Evolutionary conservation across 2,797 vertebrate genomes (phyloP).

Genomic region (Pitangus sulphuratus): DNA sequence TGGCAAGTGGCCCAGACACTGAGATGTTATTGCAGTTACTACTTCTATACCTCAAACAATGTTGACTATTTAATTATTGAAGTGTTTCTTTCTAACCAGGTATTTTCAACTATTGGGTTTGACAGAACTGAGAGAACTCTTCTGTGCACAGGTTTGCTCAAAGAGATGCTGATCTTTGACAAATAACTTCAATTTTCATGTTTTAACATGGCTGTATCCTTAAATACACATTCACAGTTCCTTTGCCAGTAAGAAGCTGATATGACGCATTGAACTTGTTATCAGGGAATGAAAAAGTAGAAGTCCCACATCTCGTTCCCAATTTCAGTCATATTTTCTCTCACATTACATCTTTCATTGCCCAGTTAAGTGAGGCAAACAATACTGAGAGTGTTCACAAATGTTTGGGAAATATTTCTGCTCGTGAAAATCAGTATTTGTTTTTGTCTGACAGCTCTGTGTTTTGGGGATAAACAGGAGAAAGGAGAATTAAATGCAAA

Average conservation of each 20-base stretch:
- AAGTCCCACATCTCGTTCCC: neutral
- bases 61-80: constrained; percentile 9
- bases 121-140: neutral
- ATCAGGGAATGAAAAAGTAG: neutral
- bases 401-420: neutral
- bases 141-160: neutral
- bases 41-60: neutral
- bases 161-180: neutral
- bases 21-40: neutral
- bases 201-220: neutral
- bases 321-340: neutral
- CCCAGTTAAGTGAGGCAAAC: neutral
- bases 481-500: neutral
- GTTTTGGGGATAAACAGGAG: neutral
- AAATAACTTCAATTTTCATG: neutral
- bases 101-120: neutral
- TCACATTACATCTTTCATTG: neutral
- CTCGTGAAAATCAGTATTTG: neutral
- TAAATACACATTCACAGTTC: neutral
- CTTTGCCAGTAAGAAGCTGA: neutral
- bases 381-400: neutral
- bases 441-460: neutral
- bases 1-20: neutral
- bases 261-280: neutral
- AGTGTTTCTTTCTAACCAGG: neutral